phyloP scores from a whole-genome alignment of 2,113 vertebrate species.

The Nibea coibor region DNA sequence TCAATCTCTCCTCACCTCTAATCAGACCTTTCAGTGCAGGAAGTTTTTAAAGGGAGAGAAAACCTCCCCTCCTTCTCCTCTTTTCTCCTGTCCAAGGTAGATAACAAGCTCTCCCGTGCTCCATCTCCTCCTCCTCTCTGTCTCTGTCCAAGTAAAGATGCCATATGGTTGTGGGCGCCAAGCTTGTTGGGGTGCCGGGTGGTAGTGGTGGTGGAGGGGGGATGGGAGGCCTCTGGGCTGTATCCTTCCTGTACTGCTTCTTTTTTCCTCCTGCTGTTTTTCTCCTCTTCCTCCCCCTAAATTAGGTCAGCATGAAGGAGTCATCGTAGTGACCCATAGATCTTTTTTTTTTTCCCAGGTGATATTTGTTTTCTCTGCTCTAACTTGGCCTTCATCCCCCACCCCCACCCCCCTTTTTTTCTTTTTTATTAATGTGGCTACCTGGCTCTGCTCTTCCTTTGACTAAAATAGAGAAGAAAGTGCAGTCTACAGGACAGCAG shows the following conservation, averaged over 20 bases:
- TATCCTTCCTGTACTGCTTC: constrained; percentile 47
- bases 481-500: constrained; percentile 47
- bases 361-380: constrained; percentile 49
- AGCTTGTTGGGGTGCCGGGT: constrained; percentile 53
- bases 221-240: constrained; percentile 22
- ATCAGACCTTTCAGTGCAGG: background rate
- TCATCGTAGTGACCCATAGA: constrained; percentile 38
- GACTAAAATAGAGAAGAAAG: constrained; percentile 82
- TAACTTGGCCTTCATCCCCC: constrained; percentile 26
- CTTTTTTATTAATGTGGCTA: constrained; percentile 46
- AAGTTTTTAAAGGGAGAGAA: background rate
- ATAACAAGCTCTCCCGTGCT: background rate
- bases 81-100: background rate
- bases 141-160: constrained; percentile 42
- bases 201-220: constrained; percentile 12
- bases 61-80: background rate
- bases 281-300: constrained; percentile 19
- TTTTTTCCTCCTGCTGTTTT: constrained; percentile 40
- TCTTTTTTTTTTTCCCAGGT: constrained; percentile 56
- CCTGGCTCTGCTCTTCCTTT: constrained; percentile 67
- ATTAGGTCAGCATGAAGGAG: constrained; percentile 50
- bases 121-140: background rate
- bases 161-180: constrained; percentile 65
- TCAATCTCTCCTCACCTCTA: background rate
- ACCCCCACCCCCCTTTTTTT: background rate